phyloP scores from a whole-genome alignment of 2,888 invertebrate species.

The Heliconius hortense region DNA sequence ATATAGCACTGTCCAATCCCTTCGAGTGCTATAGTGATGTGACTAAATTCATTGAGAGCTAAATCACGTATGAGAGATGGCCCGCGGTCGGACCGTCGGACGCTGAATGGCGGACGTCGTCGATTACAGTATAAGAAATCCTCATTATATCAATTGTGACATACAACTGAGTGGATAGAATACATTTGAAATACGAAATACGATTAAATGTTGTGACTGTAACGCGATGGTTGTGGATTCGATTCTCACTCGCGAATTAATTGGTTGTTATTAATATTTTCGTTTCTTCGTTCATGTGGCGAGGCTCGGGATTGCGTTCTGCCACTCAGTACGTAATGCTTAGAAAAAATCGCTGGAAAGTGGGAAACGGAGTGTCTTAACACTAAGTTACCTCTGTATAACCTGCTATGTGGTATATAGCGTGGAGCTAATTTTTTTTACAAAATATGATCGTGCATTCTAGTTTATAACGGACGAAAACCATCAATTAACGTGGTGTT shows the following conservation, averaged over 20 bases:
- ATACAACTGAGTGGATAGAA: slow-evolving; percentile 13
- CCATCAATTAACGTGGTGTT: slow-evolving; percentile 32
- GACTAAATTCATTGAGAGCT: slow-evolving; percentile 49
- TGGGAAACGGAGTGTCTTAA: too few relatives aligned
- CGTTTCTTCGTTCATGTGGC: too few relatives aligned
- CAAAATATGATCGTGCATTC: slow-evolving; percentile 25
- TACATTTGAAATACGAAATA: slow-evolving; percentile 30
- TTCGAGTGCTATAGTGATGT: slow-evolving; percentile 29
- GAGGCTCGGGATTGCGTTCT: too few relatives aligned
- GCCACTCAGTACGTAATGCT: too few relatives aligned
- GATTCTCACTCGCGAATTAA: too few relatives aligned
- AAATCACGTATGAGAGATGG: slow-evolving; percentile 51
- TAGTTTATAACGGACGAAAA: slow-evolving; percentile 26
- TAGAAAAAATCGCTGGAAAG: too few relatives aligned
- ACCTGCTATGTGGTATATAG: too few relatives aligned
- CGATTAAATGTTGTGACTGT: background rate
- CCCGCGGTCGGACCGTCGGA: slow-evolving; percentile 12
- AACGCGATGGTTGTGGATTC: too few relatives aligned
- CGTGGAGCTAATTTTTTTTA: too few relatives aligned
- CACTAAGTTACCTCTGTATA: too few relatives aligned
- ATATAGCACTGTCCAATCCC: slow-evolving; percentile 1
- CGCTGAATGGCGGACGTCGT: slow-evolving; percentile 49
- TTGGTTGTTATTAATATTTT: too few relatives aligned
- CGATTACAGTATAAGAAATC: slow-evolving; percentile 58
- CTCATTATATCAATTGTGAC: slow-evolving; percentile 55